Evolutionary conservation across 2,113 vertebrate species (phyloP).

Genomic region (Megaleporinus macrocephalus): DNA sequence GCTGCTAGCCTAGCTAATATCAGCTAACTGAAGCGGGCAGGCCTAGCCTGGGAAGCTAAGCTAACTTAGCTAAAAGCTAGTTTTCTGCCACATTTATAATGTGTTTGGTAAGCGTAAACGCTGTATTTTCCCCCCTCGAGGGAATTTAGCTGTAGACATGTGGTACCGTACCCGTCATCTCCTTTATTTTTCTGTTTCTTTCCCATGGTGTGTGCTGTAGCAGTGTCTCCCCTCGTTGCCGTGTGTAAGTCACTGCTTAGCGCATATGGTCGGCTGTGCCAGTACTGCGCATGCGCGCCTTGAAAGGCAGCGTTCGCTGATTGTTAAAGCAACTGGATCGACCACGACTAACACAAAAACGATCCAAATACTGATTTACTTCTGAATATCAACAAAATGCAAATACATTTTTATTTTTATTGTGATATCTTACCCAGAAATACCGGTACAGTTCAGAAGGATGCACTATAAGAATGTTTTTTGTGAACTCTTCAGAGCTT

Average conservation of each 20-base stretch:
- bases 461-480: too few species aligned
- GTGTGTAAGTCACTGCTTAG: slow-evolving; percentile 50
- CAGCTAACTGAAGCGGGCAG: slow-evolving; percentile 6
- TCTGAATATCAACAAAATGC: neutral
- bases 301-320: neutral
- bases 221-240: slow-evolving; percentile 52
- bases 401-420: neutral
- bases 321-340: neutral
- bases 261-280: slow-evolving; percentile 54
- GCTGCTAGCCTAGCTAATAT: neutral
- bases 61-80: slow-evolving; percentile 31
- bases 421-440: neutral
- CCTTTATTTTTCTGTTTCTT: slow-evolving; percentile 80
- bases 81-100: neutral
- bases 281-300: slow-evolving; percentile 65
- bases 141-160: neutral
- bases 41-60: slow-evolving; percentile 43
- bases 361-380: neutral
- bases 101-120: neutral
- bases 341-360: neutral
- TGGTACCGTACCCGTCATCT: slow-evolving; percentile 72
- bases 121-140: neutral
- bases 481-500: neutral
- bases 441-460: too few species aligned
- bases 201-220: slow-evolving; percentile 67